A percentile compares a stretch with the other conserved stretches of the same genome.
Evolutionary conservation across 2,113 vertebrate species (phyloP).

Genomic region (Myrmecobius fasciatus): DNA sequence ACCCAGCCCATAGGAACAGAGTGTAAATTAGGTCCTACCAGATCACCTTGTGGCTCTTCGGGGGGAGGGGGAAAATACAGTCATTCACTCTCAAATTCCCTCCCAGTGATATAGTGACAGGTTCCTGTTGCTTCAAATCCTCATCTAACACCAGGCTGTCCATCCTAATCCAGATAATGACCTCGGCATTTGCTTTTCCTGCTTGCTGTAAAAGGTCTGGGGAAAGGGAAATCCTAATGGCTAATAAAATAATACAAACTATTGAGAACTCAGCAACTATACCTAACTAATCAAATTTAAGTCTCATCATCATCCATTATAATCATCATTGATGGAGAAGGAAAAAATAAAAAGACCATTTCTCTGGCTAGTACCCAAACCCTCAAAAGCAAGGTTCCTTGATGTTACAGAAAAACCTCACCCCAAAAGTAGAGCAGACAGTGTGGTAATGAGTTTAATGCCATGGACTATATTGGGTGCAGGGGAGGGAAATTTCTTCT

Average conservation of each 20-base stretch:
- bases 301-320: not conserved
- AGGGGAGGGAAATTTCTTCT: not conserved
- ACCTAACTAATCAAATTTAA: not conserved
- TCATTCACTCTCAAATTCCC: not conserved
- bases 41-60: conserved; percentile 66
- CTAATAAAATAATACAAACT: conserved; percentile 60
- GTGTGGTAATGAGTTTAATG: not conserved
- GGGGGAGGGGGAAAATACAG: not conserved
- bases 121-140: conserved; percentile 55
- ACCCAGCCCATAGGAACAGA: conserved; percentile 69
- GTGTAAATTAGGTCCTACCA: conserved; percentile 78
- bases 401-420: not conserved
- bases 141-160: conserved; percentile 50
- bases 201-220: conserved; percentile 37
- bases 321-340: not conserved
- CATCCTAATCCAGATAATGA: conserved; percentile 9
- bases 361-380: not conserved
- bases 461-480: not conserved
- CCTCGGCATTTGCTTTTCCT: conserved; percentile 40
- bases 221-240: conserved; percentile 37
- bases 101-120: conserved; percentile 29
- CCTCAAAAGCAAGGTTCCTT: conserved; percentile 34
- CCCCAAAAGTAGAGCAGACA: not conserved
- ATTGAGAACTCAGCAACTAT: not conserved
- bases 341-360: not conserved